Base-by-base conservation (phyloP, 2,888 invertebrate genomes). In the Caenorhabditis auriculariae region DNA sequence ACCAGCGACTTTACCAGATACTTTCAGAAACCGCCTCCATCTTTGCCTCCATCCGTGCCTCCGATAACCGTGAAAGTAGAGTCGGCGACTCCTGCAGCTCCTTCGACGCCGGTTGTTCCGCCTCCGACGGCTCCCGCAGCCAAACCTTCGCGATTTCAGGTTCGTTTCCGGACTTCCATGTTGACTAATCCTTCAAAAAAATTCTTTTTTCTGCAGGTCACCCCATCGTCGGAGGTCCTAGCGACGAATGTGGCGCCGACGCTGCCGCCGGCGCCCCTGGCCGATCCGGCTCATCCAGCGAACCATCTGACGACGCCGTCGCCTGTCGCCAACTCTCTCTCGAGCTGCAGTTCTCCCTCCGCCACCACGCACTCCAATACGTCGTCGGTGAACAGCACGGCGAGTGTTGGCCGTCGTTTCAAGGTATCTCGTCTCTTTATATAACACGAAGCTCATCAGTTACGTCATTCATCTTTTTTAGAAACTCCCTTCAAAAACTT, bases 351-450 rank as follows among this genome's bases (percentile, higher is more conserved):
- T 21, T 69, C 69, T 3, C 69, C 69, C n/a, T 61, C 60, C 48
- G 66, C 66, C 28, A 66, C 66, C 4, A 58, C 69, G 12, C 66
- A 69, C 53, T 69, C 69, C 50, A 69, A 69, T 38, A 69, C 50
- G 32, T 66, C 66, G 3, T 69, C 69, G 7, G 61, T 66, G 4
- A 61, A 53, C 21, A 60, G 60, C 28, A 66, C 58, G 17, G 54
- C 57, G 3, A 64, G 62, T 39, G 49, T 44, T 4, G 60, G 64
- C 3, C 45, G 70, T 17, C 39, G 71, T 29, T 71, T 71, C 55
- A 67, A 63, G 17, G 62, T 62, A 28, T 21, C n/a, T n/a, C n/a
- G n/a, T n/a, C n/a, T n/a, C n/a, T n/a, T n/a, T n/a, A n/a, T n/a
- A 29, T 37, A 6, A 46, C 21, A 32, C 21, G 38, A 27, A 12